phyloP scores from a whole-genome alignment of 2,888 invertebrate genomes.

The Hirtodrosophila cameraria region DNA sequence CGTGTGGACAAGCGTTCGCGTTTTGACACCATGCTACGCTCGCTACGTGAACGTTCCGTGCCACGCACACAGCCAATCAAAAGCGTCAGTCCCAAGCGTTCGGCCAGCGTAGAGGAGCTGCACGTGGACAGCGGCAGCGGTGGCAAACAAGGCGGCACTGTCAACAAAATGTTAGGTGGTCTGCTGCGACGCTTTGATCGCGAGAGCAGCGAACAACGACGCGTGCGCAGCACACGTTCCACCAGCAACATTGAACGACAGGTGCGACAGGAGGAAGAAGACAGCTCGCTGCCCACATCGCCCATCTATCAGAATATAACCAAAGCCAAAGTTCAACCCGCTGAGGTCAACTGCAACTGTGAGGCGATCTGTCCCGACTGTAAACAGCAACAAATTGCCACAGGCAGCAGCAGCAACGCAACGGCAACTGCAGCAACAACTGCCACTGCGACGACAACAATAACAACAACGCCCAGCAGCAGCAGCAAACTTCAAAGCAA shows the following conservation, averaged over 20 bases:
- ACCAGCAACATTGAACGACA: constrained; percentile 83
- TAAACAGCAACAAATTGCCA: constrained; percentile 53
- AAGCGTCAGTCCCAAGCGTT: constrained; percentile 88
- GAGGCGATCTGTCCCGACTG: constrained; percentile 68
- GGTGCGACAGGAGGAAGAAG: constrained; percentile 61
- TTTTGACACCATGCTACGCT: constrained; percentile 86
- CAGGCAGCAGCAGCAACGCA: background rate
- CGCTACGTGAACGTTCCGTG: constrained; percentile 88
- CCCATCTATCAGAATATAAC: constrained; percentile 75
- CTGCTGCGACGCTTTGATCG: constrained; percentile 90
- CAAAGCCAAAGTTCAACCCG: constrained; percentile 24
- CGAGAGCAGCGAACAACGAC: constrained; percentile 84
- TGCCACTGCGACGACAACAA: background rate
- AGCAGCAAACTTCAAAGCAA: constrained; percentile 45
- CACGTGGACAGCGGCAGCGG: constrained; percentile 77
- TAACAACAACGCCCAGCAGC: background rate
- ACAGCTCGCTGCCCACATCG: constrained; percentile 51
- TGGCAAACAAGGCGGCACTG: constrained; percentile 86
- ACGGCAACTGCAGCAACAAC: constrained; percentile 1
- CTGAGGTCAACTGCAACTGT: constrained; percentile 70
- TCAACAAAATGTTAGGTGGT: constrained; percentile 91
- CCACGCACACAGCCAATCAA: constrained; percentile 85
- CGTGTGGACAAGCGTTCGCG: constrained; percentile 83
- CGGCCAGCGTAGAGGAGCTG: constrained; percentile 89
- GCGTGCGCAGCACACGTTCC: constrained; percentile 81